Conservation (phyloP, 2,797 vertebrate species). For the Phrynocephalus forsythii region DNA sequence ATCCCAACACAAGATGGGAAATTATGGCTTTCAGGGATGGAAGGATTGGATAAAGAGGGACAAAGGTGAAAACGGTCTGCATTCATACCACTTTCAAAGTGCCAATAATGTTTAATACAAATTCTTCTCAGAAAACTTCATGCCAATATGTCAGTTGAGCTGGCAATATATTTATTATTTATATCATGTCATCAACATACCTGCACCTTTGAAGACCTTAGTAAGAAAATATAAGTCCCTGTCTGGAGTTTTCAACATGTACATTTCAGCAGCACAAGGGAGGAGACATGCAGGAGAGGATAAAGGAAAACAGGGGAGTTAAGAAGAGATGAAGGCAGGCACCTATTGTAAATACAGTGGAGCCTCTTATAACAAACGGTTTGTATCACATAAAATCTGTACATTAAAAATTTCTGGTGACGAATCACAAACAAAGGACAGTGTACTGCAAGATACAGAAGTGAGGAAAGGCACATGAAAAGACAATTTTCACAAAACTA, state of each 20-base stretch:
- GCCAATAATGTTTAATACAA: slow-evolving; percentile 70
- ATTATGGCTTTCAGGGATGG: slow-evolving; percentile 56
- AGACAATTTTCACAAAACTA: no score
- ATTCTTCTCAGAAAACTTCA: slow-evolving; percentile 59
- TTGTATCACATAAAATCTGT: no score
- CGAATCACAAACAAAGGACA: no score
- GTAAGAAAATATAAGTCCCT: neutral
- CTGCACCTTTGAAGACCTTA: neutral
- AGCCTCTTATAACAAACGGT: no score
- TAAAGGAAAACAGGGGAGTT: no score
- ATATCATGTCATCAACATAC: neutral
- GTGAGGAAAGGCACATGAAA: no score
- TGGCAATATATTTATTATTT: slow-evolving; percentile 42
- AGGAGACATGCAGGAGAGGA: neutral
- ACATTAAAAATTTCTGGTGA: no score
- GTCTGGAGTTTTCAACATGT: neutral
- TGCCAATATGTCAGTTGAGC: slow-evolving; percentile 59
- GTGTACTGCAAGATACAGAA: no score
- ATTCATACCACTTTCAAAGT: slow-evolving; percentile 66
- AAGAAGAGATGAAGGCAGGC: neutral
- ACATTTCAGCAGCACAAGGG: neutral
- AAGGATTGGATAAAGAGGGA: slow-evolving; percentile 64
- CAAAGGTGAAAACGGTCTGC: slow-evolving; percentile 54
- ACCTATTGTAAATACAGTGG: no score
- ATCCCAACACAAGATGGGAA: slow-evolving; percentile 71